Percentiles rank a stretch among this genome's conserved stretches.
These are phyloP conservation scores for Sinotaia quadrata DNA, from an alignment of 2,888 invertebrate species.

Conservation along the genomic window DNA sequence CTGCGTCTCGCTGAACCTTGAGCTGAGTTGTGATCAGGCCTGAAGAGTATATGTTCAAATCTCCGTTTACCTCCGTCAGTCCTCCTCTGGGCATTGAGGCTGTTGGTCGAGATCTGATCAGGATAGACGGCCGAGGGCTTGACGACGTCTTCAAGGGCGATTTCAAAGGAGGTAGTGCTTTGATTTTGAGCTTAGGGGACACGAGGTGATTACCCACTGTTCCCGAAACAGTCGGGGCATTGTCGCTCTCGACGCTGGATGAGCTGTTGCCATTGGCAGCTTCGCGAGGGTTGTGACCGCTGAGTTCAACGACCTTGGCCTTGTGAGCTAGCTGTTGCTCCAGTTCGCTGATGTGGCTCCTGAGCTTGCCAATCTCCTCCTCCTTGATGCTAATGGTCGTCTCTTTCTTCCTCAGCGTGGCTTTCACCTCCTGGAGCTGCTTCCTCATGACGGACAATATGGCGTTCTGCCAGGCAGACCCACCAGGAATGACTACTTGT, in stretches of 20 bases:
- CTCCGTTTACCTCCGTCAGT: background rate
- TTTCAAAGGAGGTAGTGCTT: slow-evolving; percentile 16
- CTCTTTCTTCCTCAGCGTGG: slow-evolving; percentile 49
- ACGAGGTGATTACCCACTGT: background rate
- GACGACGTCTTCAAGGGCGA: slow-evolving; percentile 1
- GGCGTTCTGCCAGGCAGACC: slow-evolving; percentile 55
- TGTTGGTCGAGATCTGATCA: background rate
- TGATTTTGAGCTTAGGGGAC: background rate
- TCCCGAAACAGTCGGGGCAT: background rate
- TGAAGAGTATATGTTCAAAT: slow-evolving; percentile 13
- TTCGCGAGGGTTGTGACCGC: slow-evolving; percentile 1
- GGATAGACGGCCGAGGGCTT: background rate
- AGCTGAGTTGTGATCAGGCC: slow-evolving; percentile 20
- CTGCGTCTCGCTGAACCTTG: background rate
- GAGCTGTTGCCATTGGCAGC: slow-evolving; percentile 18
- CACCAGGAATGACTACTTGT: slow-evolving; percentile 43
- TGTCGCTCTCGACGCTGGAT: slow-evolving; percentile 20
- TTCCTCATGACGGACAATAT: slow-evolving; percentile 58
- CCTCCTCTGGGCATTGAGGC: slow-evolving; percentile 13
- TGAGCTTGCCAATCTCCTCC: slow-evolving; percentile 46
- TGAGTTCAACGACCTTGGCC: background rate
- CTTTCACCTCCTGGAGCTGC: slow-evolving; percentile 54
- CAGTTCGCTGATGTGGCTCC: slow-evolving; percentile 41
- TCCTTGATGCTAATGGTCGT: slow-evolving; percentile 37
- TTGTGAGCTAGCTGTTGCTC: slow-evolving; percentile 35